Percentiles rank a stretch among this genome's conserved stretches.
These are phyloP conservation scores for Mesopsocus fuscifrons DNA, from an alignment of 2,888 invertebrate genomes.

Conservation along the genomic window DNA sequence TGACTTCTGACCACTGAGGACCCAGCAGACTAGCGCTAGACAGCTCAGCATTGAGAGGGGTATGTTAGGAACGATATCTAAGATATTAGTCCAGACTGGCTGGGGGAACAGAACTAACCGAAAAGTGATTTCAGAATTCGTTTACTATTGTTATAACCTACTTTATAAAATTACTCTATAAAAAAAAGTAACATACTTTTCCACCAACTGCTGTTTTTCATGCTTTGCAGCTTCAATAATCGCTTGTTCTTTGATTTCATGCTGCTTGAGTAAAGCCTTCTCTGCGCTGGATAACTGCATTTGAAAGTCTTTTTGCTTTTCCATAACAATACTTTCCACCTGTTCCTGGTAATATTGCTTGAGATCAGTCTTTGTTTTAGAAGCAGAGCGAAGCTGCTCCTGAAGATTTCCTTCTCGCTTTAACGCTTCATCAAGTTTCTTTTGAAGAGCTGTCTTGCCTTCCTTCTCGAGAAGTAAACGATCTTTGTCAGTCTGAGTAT, in stretches of 20 bases:
- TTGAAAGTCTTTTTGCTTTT: conserved; percentile 59
- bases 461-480: conserved; percentile 29
- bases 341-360: conserved; percentile 63
- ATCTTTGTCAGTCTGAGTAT: conserved; percentile 26
- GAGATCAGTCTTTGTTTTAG: conserved; percentile 41
- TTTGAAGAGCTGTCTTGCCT: conserved; percentile 28
- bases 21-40: no score
- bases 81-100: no score
- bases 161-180: no score
- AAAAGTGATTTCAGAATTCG: no score
- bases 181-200: conserved; percentile 40
- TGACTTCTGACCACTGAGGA: no score
- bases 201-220: conserved; percentile 49
- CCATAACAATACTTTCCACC: conserved; percentile 54
- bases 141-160: no score
- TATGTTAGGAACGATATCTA: no score
- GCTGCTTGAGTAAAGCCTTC: conserved; percentile 38
- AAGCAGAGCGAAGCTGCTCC: conserved; percentile 23
- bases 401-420: conserved; percentile 28
- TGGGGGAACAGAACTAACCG: no score
- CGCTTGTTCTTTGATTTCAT: conserved; percentile 40
- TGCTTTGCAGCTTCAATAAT: conserved; percentile 49
- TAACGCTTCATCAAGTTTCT: conserved; percentile 30
- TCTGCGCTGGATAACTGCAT: conserved; percentile 51
- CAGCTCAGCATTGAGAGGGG: no score